Conservation (phyloP, 2,113 vertebrate genomes). For the Polypterus bichir region DNA sequence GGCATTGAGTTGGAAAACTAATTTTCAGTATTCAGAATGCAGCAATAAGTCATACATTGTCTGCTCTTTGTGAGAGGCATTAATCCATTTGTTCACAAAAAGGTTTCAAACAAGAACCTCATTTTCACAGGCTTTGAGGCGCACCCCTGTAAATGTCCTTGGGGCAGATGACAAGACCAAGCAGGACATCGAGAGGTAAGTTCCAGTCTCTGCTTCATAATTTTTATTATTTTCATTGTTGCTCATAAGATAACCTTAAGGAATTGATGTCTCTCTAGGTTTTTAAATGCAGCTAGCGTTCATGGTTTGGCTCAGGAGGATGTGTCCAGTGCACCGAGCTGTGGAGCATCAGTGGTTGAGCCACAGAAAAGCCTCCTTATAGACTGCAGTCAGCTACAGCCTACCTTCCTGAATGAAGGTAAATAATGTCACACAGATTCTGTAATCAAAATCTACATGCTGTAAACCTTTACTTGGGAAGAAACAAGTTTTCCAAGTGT, state of each 20-base stretch:
- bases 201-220: no score
- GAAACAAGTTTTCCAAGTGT: no score
- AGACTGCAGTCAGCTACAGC: slow-evolving; percentile 61
- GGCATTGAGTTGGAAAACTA: no score
- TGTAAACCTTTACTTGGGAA: no score
- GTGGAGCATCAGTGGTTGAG: slow-evolving; percentile 67
- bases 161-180: slow-evolving; percentile 69
- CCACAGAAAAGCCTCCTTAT: slow-evolving; percentile 54
- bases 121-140: slow-evolving; percentile 73
- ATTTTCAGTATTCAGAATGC: no score
- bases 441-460: no score
- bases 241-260: neutral
- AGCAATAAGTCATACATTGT: no score
- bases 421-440: slow-evolving; percentile 13
- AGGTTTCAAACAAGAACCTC: no score
- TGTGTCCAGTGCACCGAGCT: slow-evolving; percentile 64
- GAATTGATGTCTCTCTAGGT: slow-evolving; percentile 43
- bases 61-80: no score
- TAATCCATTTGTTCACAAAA: no score
- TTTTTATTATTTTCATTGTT: slow-evolving; percentile 7
- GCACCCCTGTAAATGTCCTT: slow-evolving; percentile 70
- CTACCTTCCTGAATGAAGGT: slow-evolving; percentile 67
- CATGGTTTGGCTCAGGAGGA: slow-evolving; percentile 86
- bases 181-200: slow-evolving; percentile 76
- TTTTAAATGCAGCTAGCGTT: slow-evolving; percentile 80